A percentile compares a stretch with the other conserved stretches of the same genome.
phyloP scores from a whole-genome alignment of 2,113 vertebrate species.

The Protobothrops mucrosquamatus region DNA sequence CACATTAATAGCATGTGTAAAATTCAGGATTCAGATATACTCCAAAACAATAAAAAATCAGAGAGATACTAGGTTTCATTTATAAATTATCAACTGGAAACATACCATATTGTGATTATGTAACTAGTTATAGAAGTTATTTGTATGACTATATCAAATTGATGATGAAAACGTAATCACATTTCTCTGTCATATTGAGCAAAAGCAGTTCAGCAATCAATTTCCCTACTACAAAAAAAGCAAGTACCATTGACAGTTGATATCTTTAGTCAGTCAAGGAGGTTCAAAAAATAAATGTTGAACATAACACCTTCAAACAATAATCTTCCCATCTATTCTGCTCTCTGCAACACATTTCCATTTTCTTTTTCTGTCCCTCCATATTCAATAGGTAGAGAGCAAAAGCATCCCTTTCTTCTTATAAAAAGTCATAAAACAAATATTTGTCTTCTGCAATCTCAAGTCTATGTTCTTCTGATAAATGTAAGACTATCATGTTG shows the following conservation, averaged over 20 bases:
- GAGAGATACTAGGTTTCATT: conserved; percentile 34
- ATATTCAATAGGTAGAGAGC: not conserved
- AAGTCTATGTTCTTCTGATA: not conserved
- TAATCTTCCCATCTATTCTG: not conserved
- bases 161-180: not conserved
- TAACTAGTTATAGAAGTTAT: not conserved
- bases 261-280: not conserved
- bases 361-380: not conserved
- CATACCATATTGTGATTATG: not conserved
- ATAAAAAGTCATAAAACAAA: not conserved
- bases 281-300: not conserved
- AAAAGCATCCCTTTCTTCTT: not conserved
- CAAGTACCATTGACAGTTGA: not conserved
- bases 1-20: conserved; percentile 37
- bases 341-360: not conserved
- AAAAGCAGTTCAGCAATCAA: not conserved
- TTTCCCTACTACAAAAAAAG: not conserved
- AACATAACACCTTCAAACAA: not conserved
- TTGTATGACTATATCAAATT: not conserved
- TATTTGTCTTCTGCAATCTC: not conserved
- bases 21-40: conserved; percentile 14
- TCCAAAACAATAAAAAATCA: not conserved
- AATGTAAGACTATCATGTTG: not conserved
- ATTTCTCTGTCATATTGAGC: not conserved
- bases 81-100: not conserved